These are phyloP conservation scores for Apogon talboti DNA, from an alignment of 2,797 vertebrate genomes.

Conservation along the genomic window DNA sequence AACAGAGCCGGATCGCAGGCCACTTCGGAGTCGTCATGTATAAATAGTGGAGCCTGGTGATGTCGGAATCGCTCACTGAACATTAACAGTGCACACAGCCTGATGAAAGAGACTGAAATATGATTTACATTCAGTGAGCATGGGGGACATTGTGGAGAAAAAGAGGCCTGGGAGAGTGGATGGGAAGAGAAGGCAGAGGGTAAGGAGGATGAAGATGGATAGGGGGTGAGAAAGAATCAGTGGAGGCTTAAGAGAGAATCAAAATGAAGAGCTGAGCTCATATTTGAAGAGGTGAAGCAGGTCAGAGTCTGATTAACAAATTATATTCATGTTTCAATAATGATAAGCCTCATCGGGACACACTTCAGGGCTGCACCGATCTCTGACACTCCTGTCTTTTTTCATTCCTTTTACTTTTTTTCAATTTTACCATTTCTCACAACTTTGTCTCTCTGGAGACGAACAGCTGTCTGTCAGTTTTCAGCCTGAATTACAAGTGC, in stretches of 20 bases:
- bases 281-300: conserved; percentile 55
- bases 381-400: conserved; percentile 4
- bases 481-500: conserved; percentile 14
- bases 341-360: conserved; percentile 41
- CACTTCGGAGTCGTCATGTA: conserved; percentile 52
- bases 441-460: conserved; percentile 19
- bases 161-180: conserved; percentile 25
- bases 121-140: conserved; percentile 72
- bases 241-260: conserved; percentile 23
- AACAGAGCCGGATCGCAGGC: conserved; percentile 57
- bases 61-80: conserved; percentile 50
- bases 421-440: conserved; percentile 6
- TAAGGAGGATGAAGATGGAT: conserved; percentile 53
- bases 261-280: conserved; percentile 43
- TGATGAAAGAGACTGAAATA: conserved; percentile 83
- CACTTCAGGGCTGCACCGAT: conserved; percentile 24
- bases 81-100: conserved; percentile 54
- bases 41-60: conserved; percentile 69
- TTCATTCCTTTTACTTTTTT: background rate
- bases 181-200: conserved; percentile 32
- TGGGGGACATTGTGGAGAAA: conserved; percentile 44
- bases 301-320: conserved; percentile 63
- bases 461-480: conserved; percentile 30
- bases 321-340: conserved; percentile 65
- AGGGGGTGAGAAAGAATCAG: conserved; percentile 29